A percentile compares a stretch with the other conserved stretches of the same genome.
Evolutionary conservation across 2,888 invertebrate species (phyloP).

Genomic region (Philereme transversata): DNA sequence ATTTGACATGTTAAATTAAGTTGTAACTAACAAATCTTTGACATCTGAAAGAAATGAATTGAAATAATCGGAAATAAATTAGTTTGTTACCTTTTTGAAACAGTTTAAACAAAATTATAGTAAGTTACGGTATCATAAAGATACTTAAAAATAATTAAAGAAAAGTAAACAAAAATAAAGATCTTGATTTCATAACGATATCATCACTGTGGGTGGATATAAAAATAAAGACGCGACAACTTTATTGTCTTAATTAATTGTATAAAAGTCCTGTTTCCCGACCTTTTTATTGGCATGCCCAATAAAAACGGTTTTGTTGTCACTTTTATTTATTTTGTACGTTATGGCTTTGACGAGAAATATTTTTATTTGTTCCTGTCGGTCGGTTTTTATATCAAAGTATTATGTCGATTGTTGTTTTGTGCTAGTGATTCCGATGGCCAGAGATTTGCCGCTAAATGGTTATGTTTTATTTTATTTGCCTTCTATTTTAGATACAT

Average conservation of each 20-base stretch:
- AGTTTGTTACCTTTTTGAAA: no score
- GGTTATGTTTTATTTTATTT: slow-evolving; percentile 1
- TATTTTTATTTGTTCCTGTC: slow-evolving; percentile 22
- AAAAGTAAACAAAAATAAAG: no score
- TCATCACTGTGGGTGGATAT: neutral
- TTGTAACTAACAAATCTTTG: no score
- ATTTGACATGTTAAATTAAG: no score
- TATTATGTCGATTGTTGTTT: slow-evolving; percentile 22
- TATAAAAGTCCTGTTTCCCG: slow-evolving; percentile 10
- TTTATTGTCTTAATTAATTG: slow-evolving; percentile 17
- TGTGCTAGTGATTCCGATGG: slow-evolving; percentile 14
- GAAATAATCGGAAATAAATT: no score
- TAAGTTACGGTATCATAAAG: no score
- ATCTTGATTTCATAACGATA: no score
- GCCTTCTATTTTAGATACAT: neutral
- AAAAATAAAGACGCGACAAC: slow-evolving; percentile 5
- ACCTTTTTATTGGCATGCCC: slow-evolving; percentile 19
- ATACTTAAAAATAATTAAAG: no score
- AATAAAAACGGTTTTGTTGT: slow-evolving; percentile 9
- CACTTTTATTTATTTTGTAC: slow-evolving; percentile 23
- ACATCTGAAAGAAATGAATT: no score
- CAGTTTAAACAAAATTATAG: no score
- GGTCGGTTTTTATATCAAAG: slow-evolving; percentile 19
- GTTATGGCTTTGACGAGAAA: slow-evolving; percentile 17
- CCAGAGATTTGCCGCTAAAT: slow-evolving; percentile 25